Conservation (phyloP, 1,140 invertebrate genomes). For the Gerris buenoi region DNA sequence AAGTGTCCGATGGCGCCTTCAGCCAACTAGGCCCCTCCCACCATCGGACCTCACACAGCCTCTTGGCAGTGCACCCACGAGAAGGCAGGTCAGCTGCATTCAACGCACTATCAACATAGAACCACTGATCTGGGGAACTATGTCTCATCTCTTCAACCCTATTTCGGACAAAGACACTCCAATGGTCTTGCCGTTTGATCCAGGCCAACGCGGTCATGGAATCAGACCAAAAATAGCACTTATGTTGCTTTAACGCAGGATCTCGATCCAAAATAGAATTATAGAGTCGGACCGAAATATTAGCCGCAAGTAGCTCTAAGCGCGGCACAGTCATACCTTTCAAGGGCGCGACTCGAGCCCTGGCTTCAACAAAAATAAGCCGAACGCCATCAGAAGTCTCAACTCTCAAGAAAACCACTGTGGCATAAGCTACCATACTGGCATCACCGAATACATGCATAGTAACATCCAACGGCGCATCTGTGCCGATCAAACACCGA, state of each 20-base stretch:
- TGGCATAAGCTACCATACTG: constrained; percentile 24
- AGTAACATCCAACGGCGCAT: not conserved
- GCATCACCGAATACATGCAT: constrained; percentile 29
- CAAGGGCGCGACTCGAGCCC: constrained; percentile 24
- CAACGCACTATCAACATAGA: not conserved
- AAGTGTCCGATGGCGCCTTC: too few relatives aligned
- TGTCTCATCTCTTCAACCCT: too few relatives aligned
- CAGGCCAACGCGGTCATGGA: constrained; percentile 25
- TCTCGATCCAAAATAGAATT: constrained; percentile 15
- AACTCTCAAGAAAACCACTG: constrained; percentile 20
- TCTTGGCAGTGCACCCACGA: constrained; percentile 25
- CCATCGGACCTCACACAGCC: constrained; percentile 27
- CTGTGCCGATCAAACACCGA: not conserved
- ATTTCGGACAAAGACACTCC: constrained; percentile 30
- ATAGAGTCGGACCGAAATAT: constrained; percentile 23
- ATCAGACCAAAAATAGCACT: constrained; percentile 25
- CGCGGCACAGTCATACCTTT: constrained; percentile 25
- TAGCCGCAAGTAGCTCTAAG: constrained; percentile 27
- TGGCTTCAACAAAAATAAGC: constrained; percentile 13
- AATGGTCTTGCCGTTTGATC: constrained; percentile 22
- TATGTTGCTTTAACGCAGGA: constrained; percentile 14
- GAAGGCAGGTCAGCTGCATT: constrained; percentile 27
- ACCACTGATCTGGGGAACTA: too few relatives aligned
- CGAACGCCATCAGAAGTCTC: not conserved
- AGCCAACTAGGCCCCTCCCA: constrained; percentile 30